phyloP scores from a whole-genome alignment of 2,113 vertebrate species.

The Lynx canadensis region DNA sequence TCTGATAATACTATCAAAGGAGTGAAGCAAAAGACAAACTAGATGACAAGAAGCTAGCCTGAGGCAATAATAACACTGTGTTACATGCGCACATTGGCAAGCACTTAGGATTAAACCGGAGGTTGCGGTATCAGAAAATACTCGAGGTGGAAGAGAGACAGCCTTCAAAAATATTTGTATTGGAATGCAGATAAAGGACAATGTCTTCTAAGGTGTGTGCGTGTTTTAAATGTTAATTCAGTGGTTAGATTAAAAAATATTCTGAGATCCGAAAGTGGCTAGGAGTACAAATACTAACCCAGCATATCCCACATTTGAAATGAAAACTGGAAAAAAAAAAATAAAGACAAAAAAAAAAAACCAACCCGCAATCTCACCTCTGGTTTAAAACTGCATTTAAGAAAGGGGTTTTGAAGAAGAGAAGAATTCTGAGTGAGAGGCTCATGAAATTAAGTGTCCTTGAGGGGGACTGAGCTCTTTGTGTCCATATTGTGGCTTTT shows the following conservation, averaged over 20 bases:
- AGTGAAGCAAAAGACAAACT: conserved; percentile 69
- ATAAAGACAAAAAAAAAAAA: not conserved
- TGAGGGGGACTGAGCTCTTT: conserved; percentile 29
- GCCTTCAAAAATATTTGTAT: conserved; percentile 61
- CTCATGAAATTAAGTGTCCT: conserved; percentile 70
- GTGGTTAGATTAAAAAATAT: conserved; percentile 26
- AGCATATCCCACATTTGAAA: conserved; percentile 52
- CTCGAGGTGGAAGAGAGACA: conserved; percentile 30
- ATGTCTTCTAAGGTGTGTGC: not conserved
- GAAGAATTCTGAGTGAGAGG: conserved; percentile 30
- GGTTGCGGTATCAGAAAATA: conserved; percentile 45
- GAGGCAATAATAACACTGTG: conserved; percentile 61
- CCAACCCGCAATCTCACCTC: not conserved
- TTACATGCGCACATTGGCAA: conserved; percentile 11
- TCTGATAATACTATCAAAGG: conserved; percentile 71
- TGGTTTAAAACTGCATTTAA: conserved; percentile 68
- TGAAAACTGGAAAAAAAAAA: conserved; percentile 46
- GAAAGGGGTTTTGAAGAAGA: conserved; percentile 38
- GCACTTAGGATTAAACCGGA: conserved; percentile 37
- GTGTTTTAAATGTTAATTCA: conserved; percentile 42
- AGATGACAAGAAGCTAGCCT: conserved; percentile 35
- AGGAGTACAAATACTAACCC: conserved; percentile 60
- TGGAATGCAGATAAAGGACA: conserved; percentile 46
- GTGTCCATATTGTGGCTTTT: conserved; percentile 68
- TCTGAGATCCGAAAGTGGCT: conserved; percentile 3